phyloP scores from a whole-genome alignment of 2,888 invertebrate genomes.

The Opisthograptis luteolata region DNA sequence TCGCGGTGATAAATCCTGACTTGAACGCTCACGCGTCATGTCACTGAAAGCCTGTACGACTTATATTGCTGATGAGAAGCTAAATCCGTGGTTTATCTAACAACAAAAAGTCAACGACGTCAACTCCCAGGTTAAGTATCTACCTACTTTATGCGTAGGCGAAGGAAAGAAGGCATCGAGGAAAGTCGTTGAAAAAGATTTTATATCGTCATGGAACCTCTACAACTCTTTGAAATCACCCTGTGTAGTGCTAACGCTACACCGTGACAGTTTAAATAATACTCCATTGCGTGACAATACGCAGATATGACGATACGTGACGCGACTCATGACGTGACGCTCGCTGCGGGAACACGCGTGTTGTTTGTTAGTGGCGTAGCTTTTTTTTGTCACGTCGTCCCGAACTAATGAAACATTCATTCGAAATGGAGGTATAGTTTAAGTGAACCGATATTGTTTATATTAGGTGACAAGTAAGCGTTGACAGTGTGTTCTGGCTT shows the following conservation, averaged over 20 bases:
- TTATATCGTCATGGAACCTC: neutral
- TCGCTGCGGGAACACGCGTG: constrained; percentile 7
- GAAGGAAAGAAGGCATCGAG: neutral
- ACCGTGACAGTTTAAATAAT: constrained; percentile 35
- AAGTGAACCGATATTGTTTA: neutral
- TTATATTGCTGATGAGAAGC: neutral
- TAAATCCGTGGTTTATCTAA: neutral
- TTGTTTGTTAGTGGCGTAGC: constrained; percentile 19
- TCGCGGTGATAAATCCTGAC: constrained; percentile 17
- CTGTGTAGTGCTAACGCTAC: neutral
- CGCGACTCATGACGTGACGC: constrained; percentile 19
- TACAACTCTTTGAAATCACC: neutral
- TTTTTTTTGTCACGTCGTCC: constrained; percentile 30
- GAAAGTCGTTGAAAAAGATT: neutral
- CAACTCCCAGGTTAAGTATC: neutral
- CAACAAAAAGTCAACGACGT: too few species aligned
- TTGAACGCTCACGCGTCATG: constrained; percentile 8
- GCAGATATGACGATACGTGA: constrained; percentile 37
- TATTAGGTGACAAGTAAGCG: too few species aligned
- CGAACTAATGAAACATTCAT: constrained; percentile 36
- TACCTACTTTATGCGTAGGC: neutral
- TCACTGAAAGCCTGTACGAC: neutral
- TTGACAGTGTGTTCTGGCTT: too few species aligned
- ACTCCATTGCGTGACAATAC: constrained; percentile 33
- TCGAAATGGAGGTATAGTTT: neutral